These are phyloP conservation scores for Coelogynopora nodosa DNA, from an alignment of 2,888 invertebrate species.

Conservation along the genomic window DNA sequence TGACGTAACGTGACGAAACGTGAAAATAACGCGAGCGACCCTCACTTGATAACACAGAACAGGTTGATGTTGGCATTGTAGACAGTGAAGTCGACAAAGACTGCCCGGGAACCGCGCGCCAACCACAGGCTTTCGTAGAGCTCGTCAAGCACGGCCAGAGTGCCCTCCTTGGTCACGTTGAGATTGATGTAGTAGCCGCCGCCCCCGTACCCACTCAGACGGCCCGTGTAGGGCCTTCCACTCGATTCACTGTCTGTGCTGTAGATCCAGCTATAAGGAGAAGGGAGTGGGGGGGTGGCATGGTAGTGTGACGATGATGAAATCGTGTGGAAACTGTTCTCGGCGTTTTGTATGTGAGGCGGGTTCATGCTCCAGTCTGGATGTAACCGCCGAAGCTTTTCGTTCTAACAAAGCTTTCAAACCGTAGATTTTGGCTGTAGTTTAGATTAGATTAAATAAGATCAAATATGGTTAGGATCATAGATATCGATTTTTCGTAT, in stretches of 20 bases:
- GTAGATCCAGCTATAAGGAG: conserved; percentile 57
- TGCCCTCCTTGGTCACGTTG: conserved; percentile 59
- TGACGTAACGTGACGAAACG: too few species aligned
- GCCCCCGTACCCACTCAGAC: conserved; percentile 59
- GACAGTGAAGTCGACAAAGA: conserved; percentile 71
- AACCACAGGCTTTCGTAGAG: conserved; percentile 69
- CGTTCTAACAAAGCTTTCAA: too few species aligned
- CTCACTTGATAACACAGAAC: conserved; percentile 68
- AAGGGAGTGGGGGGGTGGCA: neutral
- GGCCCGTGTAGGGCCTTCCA: conserved; percentile 56
- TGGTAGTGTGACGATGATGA: too few species aligned
- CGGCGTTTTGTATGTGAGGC: too few species aligned
- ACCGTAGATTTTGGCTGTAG: too few species aligned
- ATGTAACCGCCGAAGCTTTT: too few species aligned
- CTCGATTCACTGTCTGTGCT: conserved; percentile 53
- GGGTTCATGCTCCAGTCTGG: too few species aligned
- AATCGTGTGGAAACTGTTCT: too few species aligned
- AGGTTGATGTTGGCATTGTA: conserved; percentile 73
- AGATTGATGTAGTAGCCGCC: conserved; percentile 65
- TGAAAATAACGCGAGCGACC: neutral
- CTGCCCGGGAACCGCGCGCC: conserved; percentile 68
- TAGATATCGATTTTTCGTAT: too few species aligned
- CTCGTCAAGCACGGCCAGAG: conserved; percentile 62
- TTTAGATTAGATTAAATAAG: too few species aligned
- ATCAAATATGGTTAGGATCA: too few species aligned